Evolutionary conservation across 2,888 invertebrate genomes (phyloP).

Genomic region (Noctua janthina): DNA sequence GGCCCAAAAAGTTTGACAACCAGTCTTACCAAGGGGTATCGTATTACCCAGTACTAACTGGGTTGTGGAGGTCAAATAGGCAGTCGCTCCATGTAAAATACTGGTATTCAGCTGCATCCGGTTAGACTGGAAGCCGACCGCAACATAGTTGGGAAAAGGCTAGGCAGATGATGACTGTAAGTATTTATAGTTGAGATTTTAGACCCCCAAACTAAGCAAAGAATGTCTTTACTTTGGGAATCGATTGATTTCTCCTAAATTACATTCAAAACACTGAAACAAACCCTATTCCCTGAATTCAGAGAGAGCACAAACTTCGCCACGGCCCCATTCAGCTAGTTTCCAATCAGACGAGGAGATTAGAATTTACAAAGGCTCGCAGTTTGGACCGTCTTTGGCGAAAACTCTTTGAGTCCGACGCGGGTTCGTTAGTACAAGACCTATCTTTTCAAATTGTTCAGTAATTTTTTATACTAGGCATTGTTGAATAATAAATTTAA

Average conservation of each 20-base stretch:
- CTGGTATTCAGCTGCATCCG: no score
- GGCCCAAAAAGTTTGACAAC: no score
- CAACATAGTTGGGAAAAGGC: no score
- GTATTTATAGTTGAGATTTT: no score
- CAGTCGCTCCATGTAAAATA: no score
- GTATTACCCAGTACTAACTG: no score
- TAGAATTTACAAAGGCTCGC: constrained; percentile 31
- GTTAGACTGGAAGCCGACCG: no score
- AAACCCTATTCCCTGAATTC: constrained; percentile 2
- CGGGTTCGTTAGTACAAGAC: constrained; percentile 26
- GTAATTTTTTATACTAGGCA: neutral
- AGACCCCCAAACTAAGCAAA: neutral
- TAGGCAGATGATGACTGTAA: no score
- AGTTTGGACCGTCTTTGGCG: neutral
- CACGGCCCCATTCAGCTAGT: neutral
- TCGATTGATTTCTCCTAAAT: neutral
- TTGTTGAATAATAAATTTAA: neutral
- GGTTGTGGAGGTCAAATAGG: no score
- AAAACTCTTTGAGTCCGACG: constrained; percentile 28
- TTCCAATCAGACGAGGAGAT: constrained; percentile 32
- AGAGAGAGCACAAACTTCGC: neutral
- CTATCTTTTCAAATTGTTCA: constrained; percentile 23
- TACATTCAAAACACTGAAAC: neutral
- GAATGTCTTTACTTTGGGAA: neutral
- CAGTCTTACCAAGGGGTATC: no score